phyloP scores from a whole-genome alignment of 2,888 invertebrate species.

The Plagodis dolabraria region DNA sequence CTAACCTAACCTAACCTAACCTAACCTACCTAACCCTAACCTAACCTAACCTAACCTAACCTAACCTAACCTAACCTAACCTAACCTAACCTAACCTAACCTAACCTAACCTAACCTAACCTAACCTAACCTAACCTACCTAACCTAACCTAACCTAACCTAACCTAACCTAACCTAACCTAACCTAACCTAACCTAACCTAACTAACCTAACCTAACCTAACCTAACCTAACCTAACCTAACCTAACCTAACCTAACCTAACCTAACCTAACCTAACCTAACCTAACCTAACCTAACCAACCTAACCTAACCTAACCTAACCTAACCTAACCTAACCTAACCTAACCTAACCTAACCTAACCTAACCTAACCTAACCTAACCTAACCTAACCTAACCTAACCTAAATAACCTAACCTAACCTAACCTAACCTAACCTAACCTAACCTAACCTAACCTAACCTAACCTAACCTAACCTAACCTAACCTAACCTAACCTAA shows the following conservation, averaged over 20 bases:
- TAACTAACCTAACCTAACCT: slow-evolving; percentile 40
- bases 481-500: slow-evolving; percentile 33
- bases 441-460: slow-evolving; percentile 33
- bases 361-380: slow-evolving; percentile 35
- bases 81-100: slow-evolving; percentile 14
- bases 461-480: slow-evolving; percentile 33
- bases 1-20: slow-evolving; percentile 20
- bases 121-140: slow-evolving; percentile 37
- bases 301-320: slow-evolving; percentile 41
- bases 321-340: slow-evolving; percentile 41
- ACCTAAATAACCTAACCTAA: slow-evolving; percentile 29
- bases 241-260: slow-evolving; percentile 31
- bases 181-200: slow-evolving; percentile 40
- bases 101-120: slow-evolving; percentile 3
- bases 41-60: slow-evolving; percentile 32
- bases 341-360: slow-evolving; percentile 39
- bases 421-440: slow-evolving; percentile 18
- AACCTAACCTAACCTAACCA: slow-evolving; percentile 38
- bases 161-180: slow-evolving; percentile 32
- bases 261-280: slow-evolving; percentile 35
- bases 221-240: slow-evolving; percentile 28
- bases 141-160: slow-evolving; percentile 18
- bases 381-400: slow-evolving; percentile 33
- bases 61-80: slow-evolving; percentile 40
- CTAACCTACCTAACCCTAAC: slow-evolving; percentile 17